These are phyloP conservation scores for Oxycera nigricornis DNA, from an alignment of 2,888 invertebrate genomes.

Conservation along the genomic window DNA sequence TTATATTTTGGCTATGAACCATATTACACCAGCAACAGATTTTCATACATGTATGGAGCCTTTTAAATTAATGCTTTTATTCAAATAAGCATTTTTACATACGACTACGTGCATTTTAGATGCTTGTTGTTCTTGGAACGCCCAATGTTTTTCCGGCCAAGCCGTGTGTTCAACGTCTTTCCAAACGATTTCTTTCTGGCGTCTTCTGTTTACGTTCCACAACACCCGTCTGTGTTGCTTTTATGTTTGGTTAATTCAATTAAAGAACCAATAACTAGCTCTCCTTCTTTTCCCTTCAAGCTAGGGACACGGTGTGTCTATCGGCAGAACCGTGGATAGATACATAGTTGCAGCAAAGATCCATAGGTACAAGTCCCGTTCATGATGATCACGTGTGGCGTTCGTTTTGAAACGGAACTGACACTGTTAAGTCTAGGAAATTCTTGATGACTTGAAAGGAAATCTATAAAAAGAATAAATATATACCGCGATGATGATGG, in stretches of 20 bases:
- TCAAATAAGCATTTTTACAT: no score
- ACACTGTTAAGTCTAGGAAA: neutral
- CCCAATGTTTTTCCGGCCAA: constrained; percentile 28
- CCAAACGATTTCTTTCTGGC: neutral
- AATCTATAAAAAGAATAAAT: constrained; percentile 29
- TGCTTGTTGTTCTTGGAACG: constrained; percentile 34
- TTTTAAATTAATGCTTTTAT: no score
- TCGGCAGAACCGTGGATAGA: neutral
- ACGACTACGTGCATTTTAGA: no score
- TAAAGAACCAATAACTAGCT: constrained; percentile 14
- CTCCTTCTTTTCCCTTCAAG: neutral
- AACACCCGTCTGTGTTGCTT: constrained; percentile 4
- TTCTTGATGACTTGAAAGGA: constrained; percentile 22
- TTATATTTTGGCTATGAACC: no score
- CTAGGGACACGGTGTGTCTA: neutral
- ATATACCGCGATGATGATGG: neutral
- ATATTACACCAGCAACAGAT: no score
- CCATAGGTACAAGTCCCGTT: neutral
- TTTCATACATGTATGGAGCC: no score
- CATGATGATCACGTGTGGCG: neutral
- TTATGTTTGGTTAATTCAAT: constrained; percentile 36
- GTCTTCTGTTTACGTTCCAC: constrained; percentile 31
- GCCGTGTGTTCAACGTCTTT: constrained; percentile 37
- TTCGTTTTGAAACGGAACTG: constrained; percentile 15
- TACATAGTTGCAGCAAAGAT: neutral